Evolutionary conservation across 2,888 invertebrate genomes (phyloP).

Genomic region (Sipha maydis): DNA sequence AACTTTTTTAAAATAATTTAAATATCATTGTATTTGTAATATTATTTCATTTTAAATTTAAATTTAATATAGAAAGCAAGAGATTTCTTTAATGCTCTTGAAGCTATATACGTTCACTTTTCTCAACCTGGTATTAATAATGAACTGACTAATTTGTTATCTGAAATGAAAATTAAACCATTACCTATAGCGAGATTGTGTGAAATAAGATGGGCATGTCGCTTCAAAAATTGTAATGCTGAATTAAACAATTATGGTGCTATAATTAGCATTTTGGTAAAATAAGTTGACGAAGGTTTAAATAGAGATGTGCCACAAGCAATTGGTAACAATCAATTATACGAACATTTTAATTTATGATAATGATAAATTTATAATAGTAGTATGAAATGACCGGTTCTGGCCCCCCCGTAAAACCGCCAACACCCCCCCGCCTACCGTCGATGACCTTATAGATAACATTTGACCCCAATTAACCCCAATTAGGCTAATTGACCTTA

Average conservation of each 20-base stretch:
- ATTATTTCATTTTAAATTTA: too few species aligned
- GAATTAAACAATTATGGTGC: not conserved
- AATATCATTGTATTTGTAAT: not conserved
- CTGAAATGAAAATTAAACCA: slow-evolving; percentile 14
- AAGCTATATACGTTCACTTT: slow-evolving; percentile 14
- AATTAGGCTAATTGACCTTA: too few species aligned
- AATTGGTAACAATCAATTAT: slow-evolving; percentile 1
- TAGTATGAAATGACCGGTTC: too few species aligned
- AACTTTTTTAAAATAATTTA: slow-evolving; percentile 9
- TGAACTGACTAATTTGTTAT: not conserved
- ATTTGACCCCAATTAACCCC: too few species aligned
- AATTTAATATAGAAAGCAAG: not conserved
- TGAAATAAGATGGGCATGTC: not conserved
- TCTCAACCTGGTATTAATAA: slow-evolving; percentile 6
- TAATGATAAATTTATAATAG: too few species aligned
- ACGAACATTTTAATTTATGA: too few species aligned
- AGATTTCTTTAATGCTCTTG: slow-evolving; percentile 4
- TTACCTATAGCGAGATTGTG: not conserved
- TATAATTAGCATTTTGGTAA: not conserved
- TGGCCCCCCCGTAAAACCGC: too few species aligned
- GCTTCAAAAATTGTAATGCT: not conserved
- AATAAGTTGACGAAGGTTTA: not conserved
- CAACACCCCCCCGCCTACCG: too few species aligned
- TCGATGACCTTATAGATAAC: too few species aligned
- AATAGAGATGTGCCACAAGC: slow-evolving; percentile 9